Conservation (phyloP, 2,113 vertebrate genomes). For the Eptesicus fuscus region DNA sequence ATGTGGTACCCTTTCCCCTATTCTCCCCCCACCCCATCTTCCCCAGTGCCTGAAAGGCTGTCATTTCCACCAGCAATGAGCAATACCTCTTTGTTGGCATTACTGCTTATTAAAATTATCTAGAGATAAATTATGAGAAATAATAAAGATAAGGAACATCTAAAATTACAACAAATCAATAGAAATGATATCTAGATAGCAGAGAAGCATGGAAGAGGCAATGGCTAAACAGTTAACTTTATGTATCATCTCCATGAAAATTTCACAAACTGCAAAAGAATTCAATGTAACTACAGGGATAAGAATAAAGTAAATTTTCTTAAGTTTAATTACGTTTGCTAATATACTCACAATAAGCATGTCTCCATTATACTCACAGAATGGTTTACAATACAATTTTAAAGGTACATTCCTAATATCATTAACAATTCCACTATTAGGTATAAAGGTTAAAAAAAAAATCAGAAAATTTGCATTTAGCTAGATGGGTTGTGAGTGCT, state of each 20-base stretch:
- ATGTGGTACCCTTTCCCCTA: too few species aligned
- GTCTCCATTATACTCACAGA: not conserved
- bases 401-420: not conserved
- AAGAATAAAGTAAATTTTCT: not conserved
- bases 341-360: not conserved
- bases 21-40: fast-evolving
- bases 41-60: not conserved
- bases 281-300: not conserved
- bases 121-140: not conserved
- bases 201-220: not conserved
- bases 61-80: not conserved
- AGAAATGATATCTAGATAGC: not conserved
- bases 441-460: not conserved
- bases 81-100: not conserved
- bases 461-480: not conserved
- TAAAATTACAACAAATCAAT: not conserved
- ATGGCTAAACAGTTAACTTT: not conserved
- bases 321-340: not conserved
- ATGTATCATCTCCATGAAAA: not conserved
- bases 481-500: not conserved
- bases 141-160: not conserved
- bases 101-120: not conserved
- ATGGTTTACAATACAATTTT: not conserved
- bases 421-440: not conserved
- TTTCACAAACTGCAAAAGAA: not conserved